Conservation (phyloP, 2,888 invertebrate species). For the Meteorus colon region DNA sequence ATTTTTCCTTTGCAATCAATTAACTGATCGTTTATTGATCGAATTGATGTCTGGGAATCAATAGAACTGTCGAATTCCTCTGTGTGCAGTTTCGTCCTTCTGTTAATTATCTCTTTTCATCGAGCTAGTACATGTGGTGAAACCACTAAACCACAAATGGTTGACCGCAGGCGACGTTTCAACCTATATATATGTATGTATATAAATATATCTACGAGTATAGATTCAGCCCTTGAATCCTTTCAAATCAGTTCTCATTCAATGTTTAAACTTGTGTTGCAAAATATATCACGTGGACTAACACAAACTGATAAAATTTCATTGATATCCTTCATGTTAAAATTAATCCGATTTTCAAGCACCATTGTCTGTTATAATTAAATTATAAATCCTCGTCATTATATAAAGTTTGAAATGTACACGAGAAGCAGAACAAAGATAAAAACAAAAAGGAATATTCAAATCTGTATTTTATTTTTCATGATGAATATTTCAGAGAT, state of each 20-base stretch:
- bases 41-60: background rate
- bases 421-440: too few species aligned
- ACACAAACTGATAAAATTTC: background rate
- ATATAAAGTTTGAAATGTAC: too few species aligned
- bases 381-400: too few species aligned
- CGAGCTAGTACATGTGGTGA: background rate
- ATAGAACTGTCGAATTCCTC: background rate
- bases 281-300: background rate
- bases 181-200: background rate
- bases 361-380: too few species aligned
- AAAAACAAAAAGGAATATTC: too few species aligned
- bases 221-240: background rate
- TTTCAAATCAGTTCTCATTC: background rate
- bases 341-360: background rate
- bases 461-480: slow-evolving; percentile 22
- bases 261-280: background rate
- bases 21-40: background rate
- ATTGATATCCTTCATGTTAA: background rate
- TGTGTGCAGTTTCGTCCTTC: background rate
- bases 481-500: slow-evolving; percentile 37
- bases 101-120: background rate
- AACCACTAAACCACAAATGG: slow-evolving; percentile 8
- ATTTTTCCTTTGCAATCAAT: background rate
- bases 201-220: background rate
- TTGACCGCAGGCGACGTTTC: background rate